Evolutionary conservation across 1,140 invertebrate species (phyloP).

Genomic region (Stegodyphus dumicola): DNA sequence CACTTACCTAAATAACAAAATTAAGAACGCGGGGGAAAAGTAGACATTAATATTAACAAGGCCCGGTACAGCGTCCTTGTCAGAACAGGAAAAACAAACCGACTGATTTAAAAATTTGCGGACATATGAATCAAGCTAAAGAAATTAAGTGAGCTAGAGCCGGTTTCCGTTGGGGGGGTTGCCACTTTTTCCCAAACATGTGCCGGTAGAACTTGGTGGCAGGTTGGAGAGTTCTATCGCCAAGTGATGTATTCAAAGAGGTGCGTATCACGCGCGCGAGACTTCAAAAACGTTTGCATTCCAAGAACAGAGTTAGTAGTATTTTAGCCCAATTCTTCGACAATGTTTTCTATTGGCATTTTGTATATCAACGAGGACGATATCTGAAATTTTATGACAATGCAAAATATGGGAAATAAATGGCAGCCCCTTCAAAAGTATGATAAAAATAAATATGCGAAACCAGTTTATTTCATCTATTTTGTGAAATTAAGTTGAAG

Average conservation of each 20-base stretch:
- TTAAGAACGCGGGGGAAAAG: not conserved
- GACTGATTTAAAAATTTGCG: constrained; percentile 20
- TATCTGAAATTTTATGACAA: no score
- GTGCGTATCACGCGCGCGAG: not conserved
- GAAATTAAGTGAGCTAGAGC: constrained; percentile 23
- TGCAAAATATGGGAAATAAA: no score
- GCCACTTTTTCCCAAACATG: constrained; percentile 14
- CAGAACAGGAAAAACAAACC: constrained; percentile 20
- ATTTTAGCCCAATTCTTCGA: no score
- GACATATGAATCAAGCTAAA: constrained; percentile 18
- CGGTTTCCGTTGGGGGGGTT: constrained; percentile 15
- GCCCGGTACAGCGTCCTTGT: not conserved
- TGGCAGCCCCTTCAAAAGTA: no score
- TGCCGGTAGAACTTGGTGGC: constrained; percentile 1
- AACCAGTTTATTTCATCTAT: no score
- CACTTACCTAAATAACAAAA: constrained; percentile 18
- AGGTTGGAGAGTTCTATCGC: not conserved
- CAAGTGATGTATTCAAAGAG: not conserved
- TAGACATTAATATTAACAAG: not conserved
- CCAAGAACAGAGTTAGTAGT: no score
- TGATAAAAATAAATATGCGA: no score
- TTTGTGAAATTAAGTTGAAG: no score
- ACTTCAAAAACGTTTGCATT: no score
- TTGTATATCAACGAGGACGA: no score
- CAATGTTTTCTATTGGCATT: no score